Base-by-base conservation (phyloP, 2,888 invertebrate species). In the Charanyca ferruginea region DNA sequence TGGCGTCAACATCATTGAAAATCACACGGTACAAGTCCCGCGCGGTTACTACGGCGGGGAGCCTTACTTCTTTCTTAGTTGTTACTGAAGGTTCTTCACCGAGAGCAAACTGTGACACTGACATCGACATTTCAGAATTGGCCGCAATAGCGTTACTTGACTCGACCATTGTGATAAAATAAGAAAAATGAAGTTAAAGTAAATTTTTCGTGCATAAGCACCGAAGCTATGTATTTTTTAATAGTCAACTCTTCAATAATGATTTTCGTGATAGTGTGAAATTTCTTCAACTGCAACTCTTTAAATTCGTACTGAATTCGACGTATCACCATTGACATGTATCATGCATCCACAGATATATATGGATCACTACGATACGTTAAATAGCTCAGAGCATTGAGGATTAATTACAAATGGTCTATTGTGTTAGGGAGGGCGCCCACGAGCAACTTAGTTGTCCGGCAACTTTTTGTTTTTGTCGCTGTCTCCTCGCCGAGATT, bases 21-120 rank as follows among this genome's bases (percentile, higher is more conserved):
- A 91, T 76, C 3, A 94, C 89, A 22, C 81, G 82, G 73, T 87
- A 91, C 2, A 74, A 77, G 45, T 82, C 76, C 35, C 95, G 87
- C 35, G 90, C 93, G 18, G 89, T 88, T 90, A 94, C 90, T 58
- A 91, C 89, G 42, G 84, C 85, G 60, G 85, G 55, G 3, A 67
- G 59, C 71, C 83, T 90, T n/a, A n/a, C n/a, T 1, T 63, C 87
- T 2, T 63, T 53, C 71, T 83, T 86, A 52, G 0, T 7, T 0
- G 32, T n/a, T n/a, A n/a, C 1, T 2, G 3, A 6, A 11, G 32
- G 9, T 11, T 32, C 32, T 32, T 11, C 32, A 1, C 52, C 61
- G 18, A 65, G 47, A 16, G 35, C 16, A 22, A 16, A 53, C 32
- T 45, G 44, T 11, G 69, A 66, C 8, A n/a, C 25, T 25, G 55